These are phyloP conservation scores for Drosophila meridionalis DNA, from an alignment of 2,888 invertebrate genomes.

Conservation along the genomic window DNA sequence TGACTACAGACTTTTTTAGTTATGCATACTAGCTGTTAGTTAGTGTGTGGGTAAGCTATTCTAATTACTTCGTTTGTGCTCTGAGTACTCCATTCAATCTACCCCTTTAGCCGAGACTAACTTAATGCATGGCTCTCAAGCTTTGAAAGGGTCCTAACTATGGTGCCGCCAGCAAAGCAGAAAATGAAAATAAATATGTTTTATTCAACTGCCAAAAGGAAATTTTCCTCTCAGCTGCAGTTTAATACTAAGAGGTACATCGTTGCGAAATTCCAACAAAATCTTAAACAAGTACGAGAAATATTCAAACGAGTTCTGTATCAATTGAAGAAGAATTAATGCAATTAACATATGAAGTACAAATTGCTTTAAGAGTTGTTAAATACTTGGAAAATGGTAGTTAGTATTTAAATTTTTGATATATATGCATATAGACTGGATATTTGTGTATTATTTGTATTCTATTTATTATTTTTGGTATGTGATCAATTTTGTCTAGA, in stretches of 20 bases:
- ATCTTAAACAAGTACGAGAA: neutral
- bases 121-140: conserved; percentile 9
- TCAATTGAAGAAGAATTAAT: neutral
- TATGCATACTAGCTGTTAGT: neutral
- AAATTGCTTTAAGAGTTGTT: neutral
- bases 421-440: too few relatives aligned
- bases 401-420: too few relatives aligned
- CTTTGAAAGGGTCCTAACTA: conserved; percentile 29
- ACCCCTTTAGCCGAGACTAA: neutral
- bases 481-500: too few relatives aligned
- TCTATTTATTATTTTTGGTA: too few relatives aligned
- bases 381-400: too few relatives aligned
- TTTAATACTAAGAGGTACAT: conserved; percentile 12
- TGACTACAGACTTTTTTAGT: too few relatives aligned
- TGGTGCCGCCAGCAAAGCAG: conserved; percentile 27
- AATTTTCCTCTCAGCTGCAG: conserved; percentile 16
- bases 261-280: neutral
- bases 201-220: conserved; percentile 32
- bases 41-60: neutral
- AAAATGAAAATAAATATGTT: conserved; percentile 46
- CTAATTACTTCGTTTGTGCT: neutral
- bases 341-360: neutral
- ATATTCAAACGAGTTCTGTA: neutral
- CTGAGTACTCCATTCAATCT: too few relatives aligned
- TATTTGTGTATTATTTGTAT: too few relatives aligned